Conservation (phyloP, 2,888 invertebrate genomes). For the Aphidius colemani region DNA sequence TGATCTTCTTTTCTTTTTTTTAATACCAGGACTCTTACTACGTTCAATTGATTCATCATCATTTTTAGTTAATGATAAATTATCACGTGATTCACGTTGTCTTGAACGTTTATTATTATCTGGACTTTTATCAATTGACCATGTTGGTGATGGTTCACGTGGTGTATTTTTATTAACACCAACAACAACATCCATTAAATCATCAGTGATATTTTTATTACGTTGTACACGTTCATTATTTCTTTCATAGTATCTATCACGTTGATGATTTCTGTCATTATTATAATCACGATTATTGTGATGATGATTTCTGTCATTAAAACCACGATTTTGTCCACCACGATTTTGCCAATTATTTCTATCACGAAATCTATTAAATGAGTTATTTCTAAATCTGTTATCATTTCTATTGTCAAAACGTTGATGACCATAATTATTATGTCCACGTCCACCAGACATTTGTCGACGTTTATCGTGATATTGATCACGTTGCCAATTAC, state of each 20-base stretch:
- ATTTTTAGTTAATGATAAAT: background rate
- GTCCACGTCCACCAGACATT: conserved; percentile 21
- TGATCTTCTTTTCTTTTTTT: conserved; percentile 36
- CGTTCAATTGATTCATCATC: conserved; percentile 11
- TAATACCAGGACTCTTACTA: conserved; percentile 27
- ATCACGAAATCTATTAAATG: conserved; percentile 31
- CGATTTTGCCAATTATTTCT: conserved; percentile 30
- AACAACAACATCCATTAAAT: conserved; percentile 24
- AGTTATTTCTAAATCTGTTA: conserved; percentile 35
- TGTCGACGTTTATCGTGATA: conserved; percentile 20
- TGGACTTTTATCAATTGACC: conserved; percentile 7
- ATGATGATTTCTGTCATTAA: conserved; percentile 32
- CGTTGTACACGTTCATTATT: conserved; percentile 18
- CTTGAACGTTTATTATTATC: conserved; percentile 3
- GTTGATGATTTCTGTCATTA: conserved; percentile 31
- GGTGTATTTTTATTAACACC: conserved; percentile 7
- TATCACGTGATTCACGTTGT: too few species aligned
- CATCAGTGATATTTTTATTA: conserved; percentile 26
- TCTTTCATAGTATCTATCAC: conserved; percentile 25
- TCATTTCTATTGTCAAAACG: conserved; percentile 35
- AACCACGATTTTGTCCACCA: conserved; percentile 31
- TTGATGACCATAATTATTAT: conserved; percentile 3
- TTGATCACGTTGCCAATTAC: conserved; percentile 24
- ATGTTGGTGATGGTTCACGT: conserved; percentile 10
- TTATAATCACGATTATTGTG: conserved; percentile 30